Evolutionary conservation across 2,888 invertebrate species (phyloP).

Genomic region (Euphydryas editha): DNA sequence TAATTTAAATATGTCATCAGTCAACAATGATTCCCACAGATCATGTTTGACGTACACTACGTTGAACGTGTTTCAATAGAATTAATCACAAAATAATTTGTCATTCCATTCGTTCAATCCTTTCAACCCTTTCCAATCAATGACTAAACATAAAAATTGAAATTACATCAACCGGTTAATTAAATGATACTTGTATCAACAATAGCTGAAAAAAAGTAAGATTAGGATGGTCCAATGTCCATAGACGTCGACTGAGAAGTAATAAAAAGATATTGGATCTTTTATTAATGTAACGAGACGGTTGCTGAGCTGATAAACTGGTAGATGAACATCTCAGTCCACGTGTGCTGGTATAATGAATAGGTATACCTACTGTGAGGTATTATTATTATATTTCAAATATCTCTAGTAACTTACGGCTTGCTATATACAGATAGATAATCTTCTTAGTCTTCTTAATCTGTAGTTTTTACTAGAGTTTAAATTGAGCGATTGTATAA

Average conservation of each 20-base stretch:
- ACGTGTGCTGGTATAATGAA: not conserved
- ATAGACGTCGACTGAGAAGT: not conserved
- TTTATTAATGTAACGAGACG: not conserved
- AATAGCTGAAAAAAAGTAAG: not conserved
- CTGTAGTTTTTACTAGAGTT: no score
- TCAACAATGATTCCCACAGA: constrained; percentile 57
- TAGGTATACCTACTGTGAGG: not conserved
- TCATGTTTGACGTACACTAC: constrained; percentile 51
- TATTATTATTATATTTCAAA: not conserved
- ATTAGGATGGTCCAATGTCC: constrained; percentile 1
- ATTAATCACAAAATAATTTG: constrained; percentile 53
- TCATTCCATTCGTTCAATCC: constrained; percentile 46
- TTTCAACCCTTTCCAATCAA: constrained; percentile 47
- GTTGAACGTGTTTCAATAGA: constrained; percentile 51
- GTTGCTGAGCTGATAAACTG: not conserved
- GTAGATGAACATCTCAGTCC: not conserved
- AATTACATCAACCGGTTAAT: constrained; percentile 40
- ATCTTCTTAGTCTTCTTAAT: no score
- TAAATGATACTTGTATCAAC: constrained; percentile 34
- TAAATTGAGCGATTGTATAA: no score
- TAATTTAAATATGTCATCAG: not conserved
- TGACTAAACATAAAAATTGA: constrained; percentile 37
- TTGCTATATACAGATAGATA: no score
- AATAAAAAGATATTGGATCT: constrained; percentile 12
- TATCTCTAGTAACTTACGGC: not conserved